Conservation (phyloP, 2,113 vertebrate species). For the Bostrychus sinensis region DNA sequence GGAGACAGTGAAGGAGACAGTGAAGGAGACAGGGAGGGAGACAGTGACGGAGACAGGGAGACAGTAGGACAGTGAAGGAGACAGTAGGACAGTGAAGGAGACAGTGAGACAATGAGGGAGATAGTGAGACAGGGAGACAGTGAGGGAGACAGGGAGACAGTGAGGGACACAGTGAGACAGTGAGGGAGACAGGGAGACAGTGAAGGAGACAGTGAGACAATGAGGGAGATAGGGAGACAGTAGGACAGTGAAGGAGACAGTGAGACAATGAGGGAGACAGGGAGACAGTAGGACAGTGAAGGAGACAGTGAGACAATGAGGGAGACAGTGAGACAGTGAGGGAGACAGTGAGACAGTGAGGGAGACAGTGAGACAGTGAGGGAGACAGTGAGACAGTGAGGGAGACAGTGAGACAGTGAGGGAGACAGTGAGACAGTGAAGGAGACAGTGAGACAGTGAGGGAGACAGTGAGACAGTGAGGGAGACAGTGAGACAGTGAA, state of each 20-base stretch:
- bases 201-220: too few relatives aligned
- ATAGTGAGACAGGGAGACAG: not conserved
- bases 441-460: not conserved
- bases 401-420: not conserved
- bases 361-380: too few relatives aligned
- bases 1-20: not conserved
- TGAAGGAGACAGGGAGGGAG: too few relatives aligned
- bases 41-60: too few relatives aligned
- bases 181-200: not conserved
- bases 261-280: not conserved
- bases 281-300: not conserved
- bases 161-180: not conserved
- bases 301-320: not conserved
- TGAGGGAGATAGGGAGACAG: too few relatives aligned
- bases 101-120: not conserved
- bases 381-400: too few relatives aligned
- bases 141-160: not conserved
- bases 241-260: not conserved
- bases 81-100: not conserved
- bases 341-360: not conserved
- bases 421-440: not conserved
- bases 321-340: not conserved
- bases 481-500: slow-evolving; percentile 48
- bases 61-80: not conserved
- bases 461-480: not conserved